phyloP scores from a whole-genome alignment of 1,140 invertebrate genomes.

The Drosophila melanica region DNA sequence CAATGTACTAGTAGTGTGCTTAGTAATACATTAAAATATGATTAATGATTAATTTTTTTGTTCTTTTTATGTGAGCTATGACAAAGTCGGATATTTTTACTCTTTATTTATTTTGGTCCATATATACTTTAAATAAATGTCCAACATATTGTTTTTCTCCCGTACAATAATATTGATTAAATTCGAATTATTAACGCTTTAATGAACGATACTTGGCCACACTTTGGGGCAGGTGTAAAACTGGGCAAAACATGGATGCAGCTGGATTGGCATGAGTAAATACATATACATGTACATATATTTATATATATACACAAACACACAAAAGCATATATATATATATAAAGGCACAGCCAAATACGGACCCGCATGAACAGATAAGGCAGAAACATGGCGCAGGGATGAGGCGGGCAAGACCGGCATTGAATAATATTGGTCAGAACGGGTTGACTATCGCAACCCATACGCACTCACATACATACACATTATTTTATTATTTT shows the following conservation, averaged over 20 bases:
- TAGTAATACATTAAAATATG: no score
- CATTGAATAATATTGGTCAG: conserved; percentile 76
- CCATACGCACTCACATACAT: conserved; percentile 15
- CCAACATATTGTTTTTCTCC: conserved; percentile 17
- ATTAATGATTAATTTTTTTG: no score
- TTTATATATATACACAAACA: background rate
- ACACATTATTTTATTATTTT: no score
- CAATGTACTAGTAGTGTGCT: no score
- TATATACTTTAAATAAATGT: conserved; percentile 12
- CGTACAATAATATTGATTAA: conserved; percentile 71
- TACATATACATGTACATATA: background rate
- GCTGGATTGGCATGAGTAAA: conserved; percentile 2
- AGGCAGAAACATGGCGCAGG: conserved; percentile 37
- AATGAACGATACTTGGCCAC: conserved; percentile 43
- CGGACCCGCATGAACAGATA: conserved; percentile 57
- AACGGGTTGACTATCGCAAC: conserved; percentile 50
- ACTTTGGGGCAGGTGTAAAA: conserved; percentile 13
- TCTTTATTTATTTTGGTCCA: background rate
- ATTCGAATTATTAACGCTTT: conserved; percentile 75
- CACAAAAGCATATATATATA: conserved; percentile 5
- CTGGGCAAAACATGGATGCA: conserved; percentile 36
- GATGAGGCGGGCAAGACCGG: conserved; percentile 24
- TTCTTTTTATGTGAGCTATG: no score
- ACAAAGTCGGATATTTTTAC: no score
- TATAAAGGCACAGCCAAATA: conserved; percentile 54